These are phyloP conservation scores for Xanthia icteritia DNA, from an alignment of 2,888 invertebrate species.

Conservation along the genomic window DNA sequence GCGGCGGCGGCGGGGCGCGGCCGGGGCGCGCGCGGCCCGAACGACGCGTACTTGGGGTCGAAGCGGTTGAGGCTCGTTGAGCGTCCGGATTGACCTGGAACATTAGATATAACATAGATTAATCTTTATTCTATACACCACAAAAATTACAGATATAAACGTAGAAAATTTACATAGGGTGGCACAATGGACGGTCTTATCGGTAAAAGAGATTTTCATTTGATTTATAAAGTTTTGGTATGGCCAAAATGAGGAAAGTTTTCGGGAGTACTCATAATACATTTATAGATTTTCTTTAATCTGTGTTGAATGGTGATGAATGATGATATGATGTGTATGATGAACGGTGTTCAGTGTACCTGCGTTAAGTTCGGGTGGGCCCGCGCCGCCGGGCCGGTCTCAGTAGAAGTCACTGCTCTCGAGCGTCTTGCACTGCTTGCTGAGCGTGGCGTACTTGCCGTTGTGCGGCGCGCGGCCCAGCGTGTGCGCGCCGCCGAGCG, in stretches of 20 bases:
- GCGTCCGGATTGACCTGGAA: conserved; percentile 82
- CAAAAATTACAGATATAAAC: too few relatives aligned
- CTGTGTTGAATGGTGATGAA: not conserved
- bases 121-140: too few relatives aligned
- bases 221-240: too few relatives aligned
- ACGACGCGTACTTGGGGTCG: conserved; percentile 91
- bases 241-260: too few relatives aligned
- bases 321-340: not conserved
- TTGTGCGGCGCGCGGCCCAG: conserved; percentile 93
- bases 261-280: too few relatives aligned
- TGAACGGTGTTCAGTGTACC: conserved; percentile 1
- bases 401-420: conserved; percentile 98
- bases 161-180: too few relatives aligned
- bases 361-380: conserved; percentile 68
- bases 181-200: too few relatives aligned
- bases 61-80: conserved; percentile 89
- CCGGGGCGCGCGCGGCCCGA: conserved; percentile 88
- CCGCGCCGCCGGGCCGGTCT: conserved; percentile 93
- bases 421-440: conserved; percentile 98
- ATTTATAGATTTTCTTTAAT: not conserved
- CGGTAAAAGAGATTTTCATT: too few relatives aligned
- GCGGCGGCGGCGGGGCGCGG: conserved; percentile 84
- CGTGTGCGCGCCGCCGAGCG: conserved; percentile 91
- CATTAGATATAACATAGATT: too few relatives aligned
- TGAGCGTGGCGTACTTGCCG: conserved; percentile 98